A percentile compares a stretch with the other conserved stretches of the same genome.
Conservation (phyloP, 2,113 vertebrate species). For the Gambusia affinis region DNA sequence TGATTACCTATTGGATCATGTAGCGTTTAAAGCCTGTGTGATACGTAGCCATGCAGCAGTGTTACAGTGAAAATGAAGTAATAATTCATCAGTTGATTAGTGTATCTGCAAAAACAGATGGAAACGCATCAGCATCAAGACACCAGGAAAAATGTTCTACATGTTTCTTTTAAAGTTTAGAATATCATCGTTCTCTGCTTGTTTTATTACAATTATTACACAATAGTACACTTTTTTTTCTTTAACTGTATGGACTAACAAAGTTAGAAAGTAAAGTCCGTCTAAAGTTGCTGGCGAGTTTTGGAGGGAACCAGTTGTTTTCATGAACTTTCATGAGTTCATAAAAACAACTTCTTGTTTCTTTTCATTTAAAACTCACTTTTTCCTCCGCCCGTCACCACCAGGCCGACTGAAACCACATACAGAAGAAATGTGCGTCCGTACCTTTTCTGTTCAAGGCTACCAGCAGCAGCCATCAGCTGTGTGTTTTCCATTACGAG, state of each 20-base stretch:
- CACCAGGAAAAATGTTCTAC: not conserved
- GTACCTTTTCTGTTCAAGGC: constrained; percentile 4
- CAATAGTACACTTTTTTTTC: not conserved
- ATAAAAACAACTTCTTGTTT: constrained; percentile 1
- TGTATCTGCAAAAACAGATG: too few species aligned
- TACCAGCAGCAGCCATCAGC: not conserved
- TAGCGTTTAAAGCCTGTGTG: not conserved
- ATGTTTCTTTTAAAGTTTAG: not conserved
- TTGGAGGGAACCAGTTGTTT: too few species aligned
- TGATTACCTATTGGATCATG: not conserved
- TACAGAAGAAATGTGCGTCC: not conserved
- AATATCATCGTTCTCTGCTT: not conserved
- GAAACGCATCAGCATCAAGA: not conserved
- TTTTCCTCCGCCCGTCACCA: not conserved
- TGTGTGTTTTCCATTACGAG: constrained; percentile 21
- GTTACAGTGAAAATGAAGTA: not conserved
- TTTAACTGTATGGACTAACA: too few species aligned
- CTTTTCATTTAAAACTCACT: constrained; percentile 14
- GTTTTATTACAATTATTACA: not conserved
- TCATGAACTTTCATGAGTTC: not conserved
- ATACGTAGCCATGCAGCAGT: not conserved
- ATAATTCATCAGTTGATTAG: not conserved
- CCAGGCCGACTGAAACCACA: too few species aligned
- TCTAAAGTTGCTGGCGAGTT: too few species aligned
- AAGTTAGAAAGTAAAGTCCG: too few species aligned